Percentiles rank a stretch among this genome's conserved stretches.
phyloP scores from a whole-genome alignment of 2,888 invertebrate genomes.

The Trichacis sp. region DNA sequence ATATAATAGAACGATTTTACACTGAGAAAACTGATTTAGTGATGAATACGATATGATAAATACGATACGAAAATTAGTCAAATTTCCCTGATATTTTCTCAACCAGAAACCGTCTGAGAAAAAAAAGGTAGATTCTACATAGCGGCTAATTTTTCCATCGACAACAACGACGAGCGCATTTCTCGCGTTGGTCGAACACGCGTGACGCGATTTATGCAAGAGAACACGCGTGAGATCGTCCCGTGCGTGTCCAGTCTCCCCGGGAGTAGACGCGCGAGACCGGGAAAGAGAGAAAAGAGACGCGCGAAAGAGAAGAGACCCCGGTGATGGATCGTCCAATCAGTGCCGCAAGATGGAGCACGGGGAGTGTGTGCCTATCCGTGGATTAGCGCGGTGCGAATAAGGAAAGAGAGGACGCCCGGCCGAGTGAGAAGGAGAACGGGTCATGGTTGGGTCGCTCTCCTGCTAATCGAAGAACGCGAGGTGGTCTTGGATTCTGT shows the following conservation, averaged over 20 bases:
- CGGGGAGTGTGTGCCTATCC: slow-evolving; percentile 57
- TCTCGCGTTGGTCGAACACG: slow-evolving; percentile 21
- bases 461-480: slow-evolving; percentile 67
- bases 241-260: slow-evolving; percentile 31
- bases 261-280: slow-evolving; percentile 35
- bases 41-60: too few relatives aligned
- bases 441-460: slow-evolving; percentile 69
- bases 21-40: too few relatives aligned
- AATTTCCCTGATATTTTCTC: slow-evolving; percentile 17
- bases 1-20: too few relatives aligned
- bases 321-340: slow-evolving; percentile 74
- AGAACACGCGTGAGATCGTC: slow-evolving; percentile 37
- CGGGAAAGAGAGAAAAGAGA: slow-evolving; percentile 46
- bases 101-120: too few relatives aligned
- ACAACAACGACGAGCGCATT: slow-evolving; percentile 20
- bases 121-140: too few relatives aligned
- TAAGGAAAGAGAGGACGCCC: slow-evolving; percentile 47
- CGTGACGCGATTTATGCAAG: slow-evolving; percentile 40
- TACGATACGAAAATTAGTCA: slow-evolving; percentile 8
- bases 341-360: slow-evolving; percentile 71
- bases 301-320: slow-evolving; percentile 46
- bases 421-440: slow-evolving; percentile 51
- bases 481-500: slow-evolving; percentile 51
- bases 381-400: slow-evolving; percentile 49
- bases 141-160: slow-evolving; percentile 17